These are phyloP conservation scores for Drosophila kanapiae DNA, from an alignment of 1,140 invertebrate genomes.

Conservation along the genomic window DNA sequence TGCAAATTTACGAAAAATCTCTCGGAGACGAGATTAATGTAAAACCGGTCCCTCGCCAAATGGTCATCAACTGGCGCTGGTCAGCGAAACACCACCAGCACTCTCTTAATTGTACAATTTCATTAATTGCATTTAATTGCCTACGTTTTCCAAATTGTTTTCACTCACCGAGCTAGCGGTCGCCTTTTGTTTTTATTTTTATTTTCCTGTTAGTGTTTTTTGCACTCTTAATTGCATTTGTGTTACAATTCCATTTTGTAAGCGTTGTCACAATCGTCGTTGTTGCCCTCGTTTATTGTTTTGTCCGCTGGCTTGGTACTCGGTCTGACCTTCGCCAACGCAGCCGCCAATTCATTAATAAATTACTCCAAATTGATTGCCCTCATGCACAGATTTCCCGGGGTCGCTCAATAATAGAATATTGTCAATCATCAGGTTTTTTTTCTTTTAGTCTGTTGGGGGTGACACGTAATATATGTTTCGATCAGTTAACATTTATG, in stretches of 20 bases:
- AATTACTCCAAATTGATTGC: conserved; percentile 48
- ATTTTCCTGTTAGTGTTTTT: conserved; percentile 33
- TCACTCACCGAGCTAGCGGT: conserved; percentile 19
- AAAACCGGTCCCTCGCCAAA: conserved; percentile 30
- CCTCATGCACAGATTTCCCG: conserved; percentile 24
- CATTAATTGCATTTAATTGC: conserved; percentile 80
- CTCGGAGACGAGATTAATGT: not conserved
- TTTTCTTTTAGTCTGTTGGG: too few relatives aligned
- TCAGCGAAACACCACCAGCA: conserved; percentile 19
- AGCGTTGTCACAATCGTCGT: conserved; percentile 55
- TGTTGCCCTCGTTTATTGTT: conserved; percentile 25
- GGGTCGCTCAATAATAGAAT: conserved; percentile 12
- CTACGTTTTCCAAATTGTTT: conserved; percentile 60
- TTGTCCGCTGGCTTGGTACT: conserved; percentile 6
- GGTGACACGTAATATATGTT: not conserved
- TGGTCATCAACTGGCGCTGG: conserved; percentile 41
- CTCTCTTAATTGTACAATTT: conserved; percentile 75
- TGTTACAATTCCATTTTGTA: conserved; percentile 73
- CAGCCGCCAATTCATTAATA: conserved; percentile 66
- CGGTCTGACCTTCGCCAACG: conserved; percentile 53
- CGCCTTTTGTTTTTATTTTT: conserved; percentile 56
- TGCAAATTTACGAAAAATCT: conserved; percentile 19
- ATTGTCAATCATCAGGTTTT: not conserved
- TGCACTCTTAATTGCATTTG: conserved; percentile 69
- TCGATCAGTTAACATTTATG: conserved; percentile 46